Evolutionary conservation across 2,888 invertebrate species (phyloP), one percentile per base, ranked within the genome.

Genomic region (Lithophane ornitopus): DNA sequence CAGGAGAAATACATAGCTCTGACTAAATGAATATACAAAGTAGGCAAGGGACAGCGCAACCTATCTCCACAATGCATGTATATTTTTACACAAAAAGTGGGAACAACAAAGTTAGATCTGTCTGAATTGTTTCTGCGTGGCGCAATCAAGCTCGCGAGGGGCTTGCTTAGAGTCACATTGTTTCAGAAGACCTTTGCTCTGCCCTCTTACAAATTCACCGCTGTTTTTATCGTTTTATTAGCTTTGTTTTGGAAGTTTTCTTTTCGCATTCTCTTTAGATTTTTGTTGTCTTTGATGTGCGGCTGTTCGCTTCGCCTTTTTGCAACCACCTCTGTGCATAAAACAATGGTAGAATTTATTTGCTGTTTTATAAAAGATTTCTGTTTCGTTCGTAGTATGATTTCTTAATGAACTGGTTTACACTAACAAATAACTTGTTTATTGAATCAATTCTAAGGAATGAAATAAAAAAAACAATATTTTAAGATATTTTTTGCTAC

Each of bases 181-280:
- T 94, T 94, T 90, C 91, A 90, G 77, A 93, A 91, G 91, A 91
- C 91, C 92, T 93, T 91, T 92, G 89, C 90, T 87, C 85, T 90
- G 89, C 88, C 89, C 91, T 89, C 92, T 93, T 92, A 93, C 91
- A 92, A 94, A 93, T 94, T 93, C 91, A 91, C 91, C 92, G 90
- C 90, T 90, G 90, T 93, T 93, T 93, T 93, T 92, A 93, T 93
- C 90, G 93, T 93, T 95, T 94, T 94, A 94, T 94, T 94, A 93
- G 91, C 92, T 93, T 94, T 93, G 92, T 93, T 95, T 93, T 86
- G 81, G 82, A 93, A 94, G 87, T 93, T 94, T 92, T 88, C 89
- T 92, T 91, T 89, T 87, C 85, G 87, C 85, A 89, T 91, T 93
- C 90, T 89, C 89, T 90, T 92, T 91, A 89, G 90, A 90, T 90